Evolutionary conservation across 2,113 vertebrate genomes (phyloP).

Genomic region (Thunnus thynnus): DNA sequence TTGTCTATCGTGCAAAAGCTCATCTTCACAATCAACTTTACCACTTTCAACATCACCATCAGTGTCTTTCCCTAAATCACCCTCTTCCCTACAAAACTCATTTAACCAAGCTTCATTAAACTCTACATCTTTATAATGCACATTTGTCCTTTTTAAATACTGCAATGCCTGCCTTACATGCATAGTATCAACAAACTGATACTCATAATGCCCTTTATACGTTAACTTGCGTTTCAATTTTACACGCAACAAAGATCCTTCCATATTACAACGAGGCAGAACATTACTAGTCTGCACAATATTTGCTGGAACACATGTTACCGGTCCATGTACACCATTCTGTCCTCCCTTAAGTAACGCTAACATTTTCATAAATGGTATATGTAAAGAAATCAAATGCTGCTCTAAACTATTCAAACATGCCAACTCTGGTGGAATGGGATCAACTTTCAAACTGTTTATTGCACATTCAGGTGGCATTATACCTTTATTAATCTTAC

Average conservation of each 20-base stretch:
- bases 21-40: too few species aligned
- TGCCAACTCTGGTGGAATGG: too few species aligned
- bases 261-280: neutral
- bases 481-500: too few species aligned
- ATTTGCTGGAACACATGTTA: neutral
- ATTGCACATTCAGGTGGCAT: too few species aligned
- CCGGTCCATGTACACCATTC: constrained; percentile 33
- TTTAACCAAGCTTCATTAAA: constrained; percentile 6
- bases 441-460: too few species aligned
- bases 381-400: constrained; percentile 19
- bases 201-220: constrained; percentile 7
- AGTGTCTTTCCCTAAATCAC: too few species aligned
- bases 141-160: neutral
- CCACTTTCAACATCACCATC: too few species aligned
- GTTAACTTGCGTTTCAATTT: constrained; percentile 20
- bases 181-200: constrained; percentile 29
- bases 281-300: neutral
- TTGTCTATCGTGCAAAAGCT: too few species aligned
- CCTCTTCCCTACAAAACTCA: neutral
- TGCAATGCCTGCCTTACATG: constrained; percentile 3
- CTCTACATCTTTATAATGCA: constrained; percentile 2
- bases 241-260: constrained; percentile 15
- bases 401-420: constrained; percentile 11
- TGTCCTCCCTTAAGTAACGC: constrained; percentile 31
- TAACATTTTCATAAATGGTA: constrained; percentile 6